Evolutionary conservation across 2,797 vertebrate genomes (phyloP), one percentile per base, ranked within the genome.

Genomic region (Mergus octosetaceus): DNA sequence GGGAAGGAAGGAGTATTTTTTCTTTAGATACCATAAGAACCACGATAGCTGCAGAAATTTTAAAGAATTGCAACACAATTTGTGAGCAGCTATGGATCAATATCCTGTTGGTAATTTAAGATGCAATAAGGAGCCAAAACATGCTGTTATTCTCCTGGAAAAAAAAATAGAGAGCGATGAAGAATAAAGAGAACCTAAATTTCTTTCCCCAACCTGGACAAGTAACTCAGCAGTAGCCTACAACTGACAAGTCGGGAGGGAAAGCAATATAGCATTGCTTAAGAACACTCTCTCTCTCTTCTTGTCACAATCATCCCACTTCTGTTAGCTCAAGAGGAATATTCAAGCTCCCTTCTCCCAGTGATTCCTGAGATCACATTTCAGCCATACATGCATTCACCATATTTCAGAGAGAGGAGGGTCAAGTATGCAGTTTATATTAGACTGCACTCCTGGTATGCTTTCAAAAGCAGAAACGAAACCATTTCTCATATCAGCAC

Each of bases 271-370:
- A 75, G 13, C 1, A 0, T 5, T 72, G 73, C 38, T 62, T 51
- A 90, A 85, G 72, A 96, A 89, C 43, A 32, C 47, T 51, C 25
- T 21, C n/a, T n/a, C 36, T 36, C 20, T 19, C 20, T 69, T 82
- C 61, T 70, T 81, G 24, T 39, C 85, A 83, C 65, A 72, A 68
- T 47, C 41, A 78, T 19, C 93, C 41, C 45, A 69, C 78, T 75
- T 85, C 45, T 70, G 80, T 60, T 62, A 86, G 75, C 73, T 88
- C 54, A 66, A 69, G 87, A 62, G 85, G 89, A 95, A 91, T 83
- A 78, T 87, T 92, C 82, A 13, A 78, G 62, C 82, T 89, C 93
- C 78, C 43, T 85, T 62, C 49, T 80, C 65, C 74, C 70, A 21
- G 10, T 19, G 72, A 70, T 47, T 72, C 74, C 62, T 14, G 51